Evolutionary conservation across 1,140 invertebrate genomes (phyloP).

Genomic region (Drosophila tsacasi): DNA sequence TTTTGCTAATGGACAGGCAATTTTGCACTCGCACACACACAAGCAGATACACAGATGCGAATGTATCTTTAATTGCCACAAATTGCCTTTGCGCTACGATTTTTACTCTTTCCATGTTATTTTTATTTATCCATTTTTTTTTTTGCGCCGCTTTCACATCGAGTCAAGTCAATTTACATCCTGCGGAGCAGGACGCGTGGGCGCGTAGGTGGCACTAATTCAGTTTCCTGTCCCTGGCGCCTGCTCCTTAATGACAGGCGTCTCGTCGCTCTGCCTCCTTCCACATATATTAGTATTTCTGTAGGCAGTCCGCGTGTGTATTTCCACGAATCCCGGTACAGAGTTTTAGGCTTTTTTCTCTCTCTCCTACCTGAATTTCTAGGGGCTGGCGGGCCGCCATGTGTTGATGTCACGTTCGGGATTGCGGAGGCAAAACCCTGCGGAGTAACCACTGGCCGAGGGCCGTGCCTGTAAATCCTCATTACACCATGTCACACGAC

Average conservation of each 20-base stretch:
- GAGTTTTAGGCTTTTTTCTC: conserved; percentile 1
- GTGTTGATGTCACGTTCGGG: conserved; percentile 52
- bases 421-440: background rate
- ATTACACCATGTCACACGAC: conserved; percentile 44
- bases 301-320: conserved; percentile 12
- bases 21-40: conserved; percentile 48
- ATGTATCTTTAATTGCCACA: conserved; percentile 64
- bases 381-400: conserved; percentile 19
- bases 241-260: conserved; percentile 54
- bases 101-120: conserved; percentile 19
- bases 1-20: conserved; percentile 67
- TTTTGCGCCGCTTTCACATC: conserved; percentile 25
- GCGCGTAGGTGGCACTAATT: conserved; percentile 55
- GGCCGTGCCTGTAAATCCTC: conserved; percentile 18
- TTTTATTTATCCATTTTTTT: background rate
- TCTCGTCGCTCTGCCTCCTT: conserved; percentile 8
- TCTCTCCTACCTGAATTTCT: conserved; percentile 25
- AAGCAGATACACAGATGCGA: conserved; percentile 36
- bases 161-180: conserved; percentile 53
- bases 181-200: conserved; percentile 33
- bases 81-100: conserved; percentile 58
- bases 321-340: conserved; percentile 43
- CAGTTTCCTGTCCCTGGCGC: conserved; percentile 54
- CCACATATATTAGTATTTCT: background rate
- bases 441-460: conserved; percentile 1